These are phyloP conservation scores for Gambusia holbrooki DNA, from an alignment of 2,113 vertebrate species.

Conservation along the genomic window DNA sequence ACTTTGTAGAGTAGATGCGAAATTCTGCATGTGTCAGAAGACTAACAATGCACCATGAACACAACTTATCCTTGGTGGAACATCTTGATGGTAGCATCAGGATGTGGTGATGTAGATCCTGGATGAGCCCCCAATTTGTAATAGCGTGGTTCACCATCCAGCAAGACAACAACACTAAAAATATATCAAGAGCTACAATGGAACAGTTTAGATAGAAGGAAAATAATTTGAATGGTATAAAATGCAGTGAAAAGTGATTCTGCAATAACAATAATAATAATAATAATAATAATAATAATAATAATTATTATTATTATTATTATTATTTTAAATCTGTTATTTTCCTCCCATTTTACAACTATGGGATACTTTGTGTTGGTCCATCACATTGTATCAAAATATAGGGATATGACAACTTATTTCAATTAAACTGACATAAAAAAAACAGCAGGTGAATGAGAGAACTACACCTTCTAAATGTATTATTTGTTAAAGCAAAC, in stretches of 20 bases:
- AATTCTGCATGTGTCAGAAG: background rate
- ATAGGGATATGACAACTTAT: background rate
- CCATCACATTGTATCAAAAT: background rate
- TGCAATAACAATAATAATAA: background rate
- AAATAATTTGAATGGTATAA: background rate
- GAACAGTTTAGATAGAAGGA: too few relatives aligned
- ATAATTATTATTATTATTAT: too few relatives aligned
- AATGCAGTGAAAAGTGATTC: background rate
- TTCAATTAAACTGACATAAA: background rate
- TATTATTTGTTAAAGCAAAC: background rate
- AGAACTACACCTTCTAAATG: background rate
- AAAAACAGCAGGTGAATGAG: background rate
- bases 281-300: too few relatives aligned
- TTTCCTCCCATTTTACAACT: background rate
- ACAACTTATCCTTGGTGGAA: too few relatives aligned
- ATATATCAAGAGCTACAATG: background rate
- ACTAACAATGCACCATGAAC: background rate
- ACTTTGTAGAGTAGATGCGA: background rate
- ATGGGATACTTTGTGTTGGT: background rate
- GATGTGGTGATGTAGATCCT: too few relatives aligned
- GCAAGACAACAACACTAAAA: background rate
- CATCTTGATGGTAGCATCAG: too few relatives aligned
- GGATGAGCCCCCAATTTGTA: too few relatives aligned
- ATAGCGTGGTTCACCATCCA: background rate
- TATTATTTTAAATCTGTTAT: background rate